Evolutionary conservation across 2,888 invertebrate genomes (phyloP), one percentile per base, ranked within the genome.

Genomic region (Campoplex capitator): DNA sequence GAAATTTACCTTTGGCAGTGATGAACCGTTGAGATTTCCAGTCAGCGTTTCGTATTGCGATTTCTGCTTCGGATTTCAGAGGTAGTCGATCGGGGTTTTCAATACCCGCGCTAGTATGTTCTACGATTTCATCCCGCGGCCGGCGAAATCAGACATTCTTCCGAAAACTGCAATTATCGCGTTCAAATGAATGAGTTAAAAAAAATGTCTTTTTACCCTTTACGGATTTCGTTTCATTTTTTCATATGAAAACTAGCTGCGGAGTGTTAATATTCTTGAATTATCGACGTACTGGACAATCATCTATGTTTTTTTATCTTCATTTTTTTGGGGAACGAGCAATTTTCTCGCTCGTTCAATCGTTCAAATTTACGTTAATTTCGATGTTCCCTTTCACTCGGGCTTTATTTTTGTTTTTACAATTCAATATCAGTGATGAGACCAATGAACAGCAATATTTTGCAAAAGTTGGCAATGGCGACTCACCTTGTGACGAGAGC

Each of bases 401-500:
- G 23, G 23, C 23, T 23, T 23, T 23, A 2, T 42, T 45, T 38
- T 18, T 28, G 9, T 23, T 32, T 13, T 38, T 38, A 3, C 0
- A 2, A n/a, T 58, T 23, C 2, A 58, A n/a, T 13, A 4, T 42
- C 9, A 23, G 23, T 23, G 23, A 23, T 23, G 23, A 23, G 23
- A 23, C 23, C 23, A 35, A 70, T 2, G 16, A 32, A 38, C 4
- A 13, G 11, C 16, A 16, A 42, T 23, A 16, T n/a, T 75, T 3
- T 13, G 32, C 42, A 54, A 4, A 62, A 13, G 16, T 28, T 38
- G 23, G 45, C 38, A 32, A 42, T 23, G 32, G 42, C 51, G 54
- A 54, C 86, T 84, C 74, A 86, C 86, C 86, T 86, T 84, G 75
- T 77, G 74, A 74, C 73, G 54, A 81, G 77, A 77, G 70, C 62